phyloP scores from a whole-genome alignment of 2,888 invertebrate species.

The Nemotelus pantherinus region DNA sequence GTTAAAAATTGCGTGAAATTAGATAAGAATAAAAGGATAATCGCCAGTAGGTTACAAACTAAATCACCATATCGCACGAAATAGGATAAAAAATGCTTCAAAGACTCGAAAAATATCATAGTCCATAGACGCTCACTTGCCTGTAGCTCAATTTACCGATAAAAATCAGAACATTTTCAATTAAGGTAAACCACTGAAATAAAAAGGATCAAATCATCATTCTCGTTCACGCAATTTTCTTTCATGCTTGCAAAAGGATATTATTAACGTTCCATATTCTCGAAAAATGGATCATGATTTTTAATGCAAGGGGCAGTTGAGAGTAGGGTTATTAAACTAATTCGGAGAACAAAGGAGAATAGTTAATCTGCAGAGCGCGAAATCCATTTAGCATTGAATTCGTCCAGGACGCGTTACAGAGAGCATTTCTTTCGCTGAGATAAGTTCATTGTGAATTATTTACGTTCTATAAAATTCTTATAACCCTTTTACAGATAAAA shows the following conservation, averaged over 20 bases:
- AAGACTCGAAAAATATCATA: not conserved
- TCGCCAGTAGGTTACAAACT: conserved; percentile 40
- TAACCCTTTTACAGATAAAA: conserved; percentile 24
- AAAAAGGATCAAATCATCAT: conserved; percentile 29
- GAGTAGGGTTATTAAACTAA: conserved; percentile 37
- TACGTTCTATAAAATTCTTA: conserved; percentile 35
- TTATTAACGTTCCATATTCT: conserved; percentile 2
- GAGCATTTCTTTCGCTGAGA: not conserved
- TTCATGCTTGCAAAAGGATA: conserved; percentile 41
- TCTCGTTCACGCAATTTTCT: conserved; percentile 7
- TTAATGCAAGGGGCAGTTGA: not conserved
- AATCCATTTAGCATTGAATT: not conserved
- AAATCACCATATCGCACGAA: conserved; percentile 25
- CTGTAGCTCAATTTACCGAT: conserved; percentile 19
- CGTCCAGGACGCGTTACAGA: no score
- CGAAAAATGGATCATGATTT: not conserved
- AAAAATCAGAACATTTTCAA: conserved; percentile 40
- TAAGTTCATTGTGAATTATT: conserved; percentile 34
- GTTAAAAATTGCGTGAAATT: conserved; percentile 44
- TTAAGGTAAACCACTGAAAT: conserved; percentile 29
- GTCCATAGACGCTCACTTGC: not conserved
- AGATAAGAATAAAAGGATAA: conserved; percentile 43
- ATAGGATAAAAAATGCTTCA: conserved; percentile 41
- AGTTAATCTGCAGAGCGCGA: conserved; percentile 22
- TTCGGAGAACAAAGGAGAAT: conserved; percentile 36